Percentiles rank a stretch among this genome's conserved stretches.
phyloP scores from a whole-genome alignment of 2,113 vertebrate species.

The Columba livia region DNA sequence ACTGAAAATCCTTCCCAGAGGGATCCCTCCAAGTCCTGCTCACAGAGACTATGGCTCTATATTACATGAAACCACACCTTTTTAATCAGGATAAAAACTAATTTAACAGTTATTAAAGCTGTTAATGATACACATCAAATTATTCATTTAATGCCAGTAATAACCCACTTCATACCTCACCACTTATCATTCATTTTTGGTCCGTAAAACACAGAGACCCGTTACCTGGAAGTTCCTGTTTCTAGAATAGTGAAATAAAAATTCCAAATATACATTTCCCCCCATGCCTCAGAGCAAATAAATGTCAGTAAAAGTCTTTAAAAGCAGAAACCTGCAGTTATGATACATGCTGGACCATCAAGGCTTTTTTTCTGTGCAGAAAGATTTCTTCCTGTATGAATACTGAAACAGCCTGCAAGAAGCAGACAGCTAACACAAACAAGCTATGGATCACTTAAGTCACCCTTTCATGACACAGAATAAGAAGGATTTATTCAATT shows the following conservation, averaged over 20 bases:
- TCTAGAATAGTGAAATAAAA: not conserved
- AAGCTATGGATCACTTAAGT: not conserved
- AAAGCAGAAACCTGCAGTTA: not conserved
- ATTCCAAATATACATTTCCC: not conserved
- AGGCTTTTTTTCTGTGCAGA: not conserved
- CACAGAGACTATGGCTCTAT: not conserved
- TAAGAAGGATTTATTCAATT: not conserved
- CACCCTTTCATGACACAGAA: not conserved
- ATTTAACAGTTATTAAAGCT: not conserved
- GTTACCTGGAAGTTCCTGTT: not conserved
- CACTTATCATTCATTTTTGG: not conserved
- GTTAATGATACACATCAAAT: not conserved
- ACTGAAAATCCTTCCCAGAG: not conserved
- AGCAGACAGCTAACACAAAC: accelerated
- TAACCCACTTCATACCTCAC: not conserved
- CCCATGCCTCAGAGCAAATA: not conserved
- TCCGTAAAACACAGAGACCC: not conserved
- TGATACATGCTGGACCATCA: not conserved
- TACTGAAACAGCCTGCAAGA: not conserved
- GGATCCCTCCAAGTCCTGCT: not conserved
- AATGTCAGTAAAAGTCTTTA: not conserved
- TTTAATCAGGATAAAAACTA: not conserved
- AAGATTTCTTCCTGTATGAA: not conserved
- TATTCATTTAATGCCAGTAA: not conserved
- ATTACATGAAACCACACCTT: not conserved